Percentiles rank a stretch among this genome's conserved stretches.
Evolutionary conservation across 2,888 invertebrate genomes (phyloP).

Genomic region (Eupithecia subumbrata): DNA sequence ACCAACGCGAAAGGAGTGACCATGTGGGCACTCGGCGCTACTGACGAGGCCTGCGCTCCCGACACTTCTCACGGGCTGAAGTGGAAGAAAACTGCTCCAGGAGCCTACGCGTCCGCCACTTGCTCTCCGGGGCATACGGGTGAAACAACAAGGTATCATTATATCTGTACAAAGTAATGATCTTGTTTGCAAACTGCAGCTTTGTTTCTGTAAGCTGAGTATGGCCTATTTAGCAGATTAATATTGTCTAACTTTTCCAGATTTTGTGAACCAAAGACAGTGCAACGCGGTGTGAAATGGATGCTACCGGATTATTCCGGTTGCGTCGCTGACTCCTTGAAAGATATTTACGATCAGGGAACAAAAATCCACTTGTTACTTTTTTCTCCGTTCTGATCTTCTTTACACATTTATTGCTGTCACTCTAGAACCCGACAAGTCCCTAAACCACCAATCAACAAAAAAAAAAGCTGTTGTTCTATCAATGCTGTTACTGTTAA

Average conservation of each 20-base stretch:
- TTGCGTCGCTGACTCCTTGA: conserved; percentile 87
- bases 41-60: conserved; percentile 79
- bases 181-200: not conserved
- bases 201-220: not conserved
- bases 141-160: conserved; percentile 67
- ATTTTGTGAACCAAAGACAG: conserved; percentile 77
- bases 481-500: not conserved
- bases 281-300: conserved; percentile 88
- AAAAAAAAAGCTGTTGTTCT: not conserved
- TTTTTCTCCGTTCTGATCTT: no score
- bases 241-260: conserved; percentile 51
- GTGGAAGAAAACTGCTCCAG: conserved; percentile 87
- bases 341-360: conserved; percentile 86
- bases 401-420: no score
- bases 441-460: no score
- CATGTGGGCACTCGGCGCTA: conserved; percentile 87
- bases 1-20: conserved; percentile 82
- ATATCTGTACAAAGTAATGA: not conserved
- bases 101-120: conserved; percentile 79
- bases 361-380: no score
- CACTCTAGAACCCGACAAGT: no score
- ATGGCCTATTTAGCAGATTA: not conserved
- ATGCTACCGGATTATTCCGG: conserved; percentile 89
- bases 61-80: conserved; percentile 82
- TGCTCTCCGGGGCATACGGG: conserved; percentile 82